Base-by-base conservation (phyloP, 2,113 vertebrate genomes). In the Callipepla californica region DNA sequence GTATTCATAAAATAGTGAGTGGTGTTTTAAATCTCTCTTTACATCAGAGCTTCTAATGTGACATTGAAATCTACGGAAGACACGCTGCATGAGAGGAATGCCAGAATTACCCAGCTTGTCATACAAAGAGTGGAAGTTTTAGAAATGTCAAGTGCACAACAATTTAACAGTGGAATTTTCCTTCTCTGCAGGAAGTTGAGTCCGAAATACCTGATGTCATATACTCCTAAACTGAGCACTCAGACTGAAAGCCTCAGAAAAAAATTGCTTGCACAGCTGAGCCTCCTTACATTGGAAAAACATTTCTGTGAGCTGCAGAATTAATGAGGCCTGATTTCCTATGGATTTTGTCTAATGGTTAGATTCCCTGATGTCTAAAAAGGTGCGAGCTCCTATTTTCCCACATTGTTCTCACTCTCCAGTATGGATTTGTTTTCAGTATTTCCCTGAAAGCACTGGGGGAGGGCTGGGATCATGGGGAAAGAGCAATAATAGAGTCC, bases 321-420 rank as follows among this genome's bases (percentile, higher is more conserved):
- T 59, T 90, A 95, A 93, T 58, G 76, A 85, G 65, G 38, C 23
- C 28, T 87, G 76, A 28, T 67, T 95, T 93, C 90, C 93, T 87
- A 87, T 51, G 76, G 40, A 22, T 67, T 91, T 53, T 82, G 17
- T 30, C 55, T 67, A 59, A 85, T 23, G 25, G 68, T 70, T 32
- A 70, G 42, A 55, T 55, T 15, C 42, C 55, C 59, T 70, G 38
- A 67, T 13, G 47, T 63, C 87, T 89, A 47, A 85, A 91, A 90
- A 55, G 30, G 50, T 59, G 34, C 30, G 51, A 82, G 65, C 42
- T 90, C 51, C 81, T 80, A 47, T 85, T 95, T 94, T 85, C 76
- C 68, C 65, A 3, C 47, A 53, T 5, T n/a, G 47, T 63, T 76
- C 79, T 85, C n/a, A 17, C 55, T 77, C 44, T 65, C 65, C 57